A percentile compares a stretch with the other conserved stretches of the same genome.
These are phyloP conservation scores for Cossypha niveicapilla DNA, from an alignment of 2,797 vertebrate genomes.

Conservation along the genomic window DNA sequence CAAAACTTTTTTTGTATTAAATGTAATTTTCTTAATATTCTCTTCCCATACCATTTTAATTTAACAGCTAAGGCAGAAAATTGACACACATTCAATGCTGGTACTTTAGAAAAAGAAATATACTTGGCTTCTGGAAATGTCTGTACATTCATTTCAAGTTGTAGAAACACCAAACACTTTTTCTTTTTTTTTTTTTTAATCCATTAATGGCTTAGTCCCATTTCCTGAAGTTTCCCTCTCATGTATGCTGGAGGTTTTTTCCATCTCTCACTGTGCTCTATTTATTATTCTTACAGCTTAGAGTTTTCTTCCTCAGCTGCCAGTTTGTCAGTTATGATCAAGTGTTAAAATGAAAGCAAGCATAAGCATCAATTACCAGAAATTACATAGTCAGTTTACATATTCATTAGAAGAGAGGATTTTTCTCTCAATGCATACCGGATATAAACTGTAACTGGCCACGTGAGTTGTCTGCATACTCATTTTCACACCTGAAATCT, in stretches of 20 bases:
- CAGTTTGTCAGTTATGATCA: background rate
- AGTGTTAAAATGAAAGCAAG: constrained; percentile 18
- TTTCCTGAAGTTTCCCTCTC: background rate
- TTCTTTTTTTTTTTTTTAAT: background rate
- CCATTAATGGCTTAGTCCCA: background rate
- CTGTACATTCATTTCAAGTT: background rate
- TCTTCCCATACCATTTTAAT: background rate
- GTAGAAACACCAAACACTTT: background rate
- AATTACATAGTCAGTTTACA: background rate
- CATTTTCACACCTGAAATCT: constrained; percentile 7
- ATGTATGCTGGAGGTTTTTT: background rate
- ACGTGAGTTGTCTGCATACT: background rate
- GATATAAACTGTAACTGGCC: background rate
- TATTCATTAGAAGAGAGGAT: background rate
- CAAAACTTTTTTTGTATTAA: background rate
- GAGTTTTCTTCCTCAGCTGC: background rate
- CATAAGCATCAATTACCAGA: constrained; percentile 11
- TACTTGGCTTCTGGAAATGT: background rate
- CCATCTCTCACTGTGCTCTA: background rate
- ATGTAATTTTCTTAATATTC: background rate
- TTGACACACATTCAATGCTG: background rate
- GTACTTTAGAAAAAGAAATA: background rate
- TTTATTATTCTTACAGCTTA: constrained; percentile 37
- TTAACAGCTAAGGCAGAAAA: constrained; percentile 11
- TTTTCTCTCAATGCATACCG: background rate